phyloP scores from a whole-genome alignment of 2,113 vertebrate genomes.

The Chascanopsetta lugubris region DNA sequence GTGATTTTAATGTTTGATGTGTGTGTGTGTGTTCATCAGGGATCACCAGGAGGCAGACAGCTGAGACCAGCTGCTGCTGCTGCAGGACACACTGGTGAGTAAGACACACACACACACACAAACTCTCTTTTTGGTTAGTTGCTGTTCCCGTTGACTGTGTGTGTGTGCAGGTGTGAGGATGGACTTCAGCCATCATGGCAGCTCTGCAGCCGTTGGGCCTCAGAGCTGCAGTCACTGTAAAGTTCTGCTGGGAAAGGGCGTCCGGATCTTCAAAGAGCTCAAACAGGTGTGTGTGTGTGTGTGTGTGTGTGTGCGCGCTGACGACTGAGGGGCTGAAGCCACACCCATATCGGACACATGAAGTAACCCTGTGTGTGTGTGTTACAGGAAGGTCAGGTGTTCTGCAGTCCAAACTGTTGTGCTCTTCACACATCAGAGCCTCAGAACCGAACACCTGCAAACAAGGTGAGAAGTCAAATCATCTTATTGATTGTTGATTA shows the following conservation, averaged over 20 bases:
- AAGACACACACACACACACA: not conserved
- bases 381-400: conserved; percentile 81
- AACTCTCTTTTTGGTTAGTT: not conserved
- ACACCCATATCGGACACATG: not conserved
- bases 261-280: conserved; percentile 84
- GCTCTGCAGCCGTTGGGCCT: conserved; percentile 70
- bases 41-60: conserved; percentile 4
- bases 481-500: not conserved
- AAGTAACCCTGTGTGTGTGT: conserved; percentile 35
- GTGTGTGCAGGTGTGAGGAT: conserved; percentile 72
- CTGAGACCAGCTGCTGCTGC: conserved; percentile 35
- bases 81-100: conserved; percentile 27
- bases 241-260: conserved; percentile 90
- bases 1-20: not conserved
- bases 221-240: conserved; percentile 92
- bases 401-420: conserved; percentile 95
- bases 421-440: conserved; percentile 75
- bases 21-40: conserved; percentile 39
- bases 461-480: conserved; percentile 53
- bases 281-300: too few species aligned
- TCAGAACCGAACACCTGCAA: conserved; percentile 35
- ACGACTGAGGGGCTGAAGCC: not conserved
- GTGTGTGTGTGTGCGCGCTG: fast-evolving
- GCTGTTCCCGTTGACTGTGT: not conserved
- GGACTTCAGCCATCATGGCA: conserved; percentile 60